Base-by-base conservation (phyloP, 2,888 invertebrate species). In the Margaritifera margaritifera region DNA sequence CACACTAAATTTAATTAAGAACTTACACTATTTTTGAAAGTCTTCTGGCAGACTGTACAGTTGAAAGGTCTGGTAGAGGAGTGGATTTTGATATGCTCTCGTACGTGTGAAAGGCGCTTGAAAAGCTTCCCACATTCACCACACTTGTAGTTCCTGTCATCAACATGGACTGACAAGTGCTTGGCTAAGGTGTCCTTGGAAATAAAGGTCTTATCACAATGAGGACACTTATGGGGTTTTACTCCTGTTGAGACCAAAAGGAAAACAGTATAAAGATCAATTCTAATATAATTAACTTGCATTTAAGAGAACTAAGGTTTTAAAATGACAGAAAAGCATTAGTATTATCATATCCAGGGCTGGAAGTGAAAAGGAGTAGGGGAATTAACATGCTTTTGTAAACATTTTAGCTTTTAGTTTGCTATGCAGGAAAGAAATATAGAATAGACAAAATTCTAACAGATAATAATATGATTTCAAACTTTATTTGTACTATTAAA, bases 91-190 rank as follows among this genome's bases (percentile, higher is more conserved):
- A 89, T 80, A 66, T 89, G 89, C 68, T 88, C 88, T 62, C 84
- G 74, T 19, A 88, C 88, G 71, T 88, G 88, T 6, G 86, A 84
- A 24, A 88, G 80, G 2, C 89, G 79, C 66, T 88, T 89, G 71
- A 88, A 89, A n/a, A 88, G 71, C 72, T 88, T 89, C 31, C 87
- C 87, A 75, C 89, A 89, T 65, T 87, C 87, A 6, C 89, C 89
- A 80, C 89, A 89, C 69, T 87, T 87, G 75, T 82, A 89, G 59
- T 86, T 81, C 4, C 87, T 72, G 27, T 85, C 85, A 6, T 85
- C 84, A n/a, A 72, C 80, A 77, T 89, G 89, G 22, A 80, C 77
- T 62, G 74, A 75, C 80, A 86, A 74, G 72, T 89, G 89, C 66
- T 88, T 88, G 65, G 78, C 83, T 20, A 88, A 74, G 0, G 86